These are phyloP conservation scores for Cerceris ruficornis DNA, from an alignment of 2,888 invertebrate genomes.

Conservation along the genomic window DNA sequence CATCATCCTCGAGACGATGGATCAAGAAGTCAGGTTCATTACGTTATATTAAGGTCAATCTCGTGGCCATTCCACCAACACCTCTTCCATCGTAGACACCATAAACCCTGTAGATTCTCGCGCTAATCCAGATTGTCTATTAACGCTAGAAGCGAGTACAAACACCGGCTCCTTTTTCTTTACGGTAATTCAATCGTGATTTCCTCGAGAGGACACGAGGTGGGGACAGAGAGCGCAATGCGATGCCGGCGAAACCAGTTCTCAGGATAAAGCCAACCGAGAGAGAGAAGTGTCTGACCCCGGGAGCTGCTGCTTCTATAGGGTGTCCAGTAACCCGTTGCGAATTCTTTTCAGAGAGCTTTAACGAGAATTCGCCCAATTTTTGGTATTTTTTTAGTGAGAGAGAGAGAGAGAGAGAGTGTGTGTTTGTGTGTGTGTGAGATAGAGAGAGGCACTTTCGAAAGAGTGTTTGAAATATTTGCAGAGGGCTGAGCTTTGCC, in stretches of 20 bases:
- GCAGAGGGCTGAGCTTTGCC: too few relatives aligned
- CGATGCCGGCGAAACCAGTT: slow-evolving; percentile 67
- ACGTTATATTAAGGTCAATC: slow-evolving; percentile 54
- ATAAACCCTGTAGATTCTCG: slow-evolving; percentile 14
- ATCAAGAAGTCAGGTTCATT: slow-evolving; percentile 17
- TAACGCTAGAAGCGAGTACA: slow-evolving; percentile 29
- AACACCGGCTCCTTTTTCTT: slow-evolving; percentile 33
- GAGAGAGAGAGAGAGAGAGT: too few relatives aligned
- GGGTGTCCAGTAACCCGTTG: slow-evolving; percentile 54
- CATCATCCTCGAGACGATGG: too few relatives aligned
- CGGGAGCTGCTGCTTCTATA: slow-evolving; percentile 50
- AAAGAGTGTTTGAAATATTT: too few relatives aligned
- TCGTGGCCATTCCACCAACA: slow-evolving; percentile 10
- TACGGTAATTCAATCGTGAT: slow-evolving; percentile 62
- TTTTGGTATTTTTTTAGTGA: too few relatives aligned
- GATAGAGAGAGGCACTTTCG: too few relatives aligned
- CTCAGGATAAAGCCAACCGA: slow-evolving; percentile 58
- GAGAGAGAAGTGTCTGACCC: slow-evolving; percentile 56
- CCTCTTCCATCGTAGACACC: slow-evolving; percentile 10
- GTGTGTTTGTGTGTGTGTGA: too few relatives aligned
- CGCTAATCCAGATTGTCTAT: slow-evolving; percentile 51
- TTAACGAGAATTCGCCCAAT: neutral
- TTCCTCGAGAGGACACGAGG: slow-evolving; percentile 41
- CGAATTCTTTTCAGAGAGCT: slow-evolving; percentile 16
- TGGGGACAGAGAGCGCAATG: slow-evolving; percentile 51